Evolutionary conservation across 1,140 invertebrate species (phyloP).

Genomic region (Brachystomella parvula): DNA sequence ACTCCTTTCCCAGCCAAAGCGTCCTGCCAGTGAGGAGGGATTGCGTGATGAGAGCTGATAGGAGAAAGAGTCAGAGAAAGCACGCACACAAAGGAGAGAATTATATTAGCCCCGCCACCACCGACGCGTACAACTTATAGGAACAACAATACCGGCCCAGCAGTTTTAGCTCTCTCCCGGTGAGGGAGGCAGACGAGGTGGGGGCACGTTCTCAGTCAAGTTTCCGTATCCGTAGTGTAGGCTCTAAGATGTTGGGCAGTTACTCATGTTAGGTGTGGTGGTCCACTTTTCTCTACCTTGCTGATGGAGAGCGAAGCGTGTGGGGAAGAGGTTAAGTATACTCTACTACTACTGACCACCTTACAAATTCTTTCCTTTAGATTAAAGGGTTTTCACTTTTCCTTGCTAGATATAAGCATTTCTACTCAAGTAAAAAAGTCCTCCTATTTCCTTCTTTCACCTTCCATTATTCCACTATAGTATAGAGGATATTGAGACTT

Average conservation of each 20-base stretch:
- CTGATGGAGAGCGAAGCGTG: no score
- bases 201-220: not conserved
- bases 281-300: not conserved
- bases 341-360: not conserved
- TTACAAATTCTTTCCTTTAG: not conserved
- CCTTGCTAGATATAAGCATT: not conserved
- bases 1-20: not conserved
- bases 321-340: no score
- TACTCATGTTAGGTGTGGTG: not conserved
- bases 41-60: constrained; percentile 24
- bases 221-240: not conserved
- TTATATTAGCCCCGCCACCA: not conserved
- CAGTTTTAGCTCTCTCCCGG: no score
- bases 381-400: not conserved
- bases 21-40: not conserved
- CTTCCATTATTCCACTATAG: no score
- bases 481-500: no score
- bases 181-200: no score
- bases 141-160: no score
- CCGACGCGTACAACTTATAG: not conserved
- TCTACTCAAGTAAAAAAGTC: not conserved
- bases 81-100: constrained; percentile 18
- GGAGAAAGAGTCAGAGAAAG: constrained; percentile 13
- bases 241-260: not conserved
- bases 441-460: no score